phyloP scores from a whole-genome alignment of 2,797 vertebrate genomes.

The Cyclura pinguis region DNA sequence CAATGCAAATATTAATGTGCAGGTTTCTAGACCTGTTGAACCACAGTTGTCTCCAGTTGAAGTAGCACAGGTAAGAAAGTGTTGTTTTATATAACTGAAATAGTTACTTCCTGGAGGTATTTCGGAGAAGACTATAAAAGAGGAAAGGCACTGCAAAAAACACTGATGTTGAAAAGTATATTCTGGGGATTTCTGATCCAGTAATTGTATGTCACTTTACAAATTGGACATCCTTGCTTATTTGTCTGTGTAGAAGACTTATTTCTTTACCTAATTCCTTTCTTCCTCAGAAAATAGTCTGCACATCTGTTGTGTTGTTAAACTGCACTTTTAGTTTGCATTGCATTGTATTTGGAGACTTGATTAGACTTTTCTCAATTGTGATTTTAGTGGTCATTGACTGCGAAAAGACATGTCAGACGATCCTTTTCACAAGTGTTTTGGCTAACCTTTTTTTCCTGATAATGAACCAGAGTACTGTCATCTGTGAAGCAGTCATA shows the following conservation, averaged over 20 bases:
- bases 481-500: conserved; percentile 1
- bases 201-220: not conserved
- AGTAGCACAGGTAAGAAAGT: conserved; percentile 70
- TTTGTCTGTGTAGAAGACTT: not conserved
- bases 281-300: not conserved
- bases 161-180: not conserved
- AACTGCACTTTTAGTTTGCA: not conserved
- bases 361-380: not conserved
- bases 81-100: not conserved
- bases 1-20: conserved; percentile 41
- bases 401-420: not conserved
- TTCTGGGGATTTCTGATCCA: not conserved
- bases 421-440: not conserved
- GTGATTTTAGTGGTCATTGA: not conserved
- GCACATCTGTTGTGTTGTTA: not conserved
- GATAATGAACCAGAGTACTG: not conserved
- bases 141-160: not conserved
- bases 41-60: conserved; percentile 24
- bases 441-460: not conserved
- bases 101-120: not conserved
- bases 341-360: not conserved
- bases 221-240: not conserved
- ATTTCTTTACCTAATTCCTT: not conserved
- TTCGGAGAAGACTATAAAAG: conserved; percentile 11
- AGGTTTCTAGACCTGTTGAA: conserved; percentile 20